Percentiles rank a stretch among this genome's conserved stretches.
These are phyloP conservation scores for Chloroclysta siterata DNA, from an alignment of 2,888 invertebrate species.

Conservation along the genomic window DNA sequence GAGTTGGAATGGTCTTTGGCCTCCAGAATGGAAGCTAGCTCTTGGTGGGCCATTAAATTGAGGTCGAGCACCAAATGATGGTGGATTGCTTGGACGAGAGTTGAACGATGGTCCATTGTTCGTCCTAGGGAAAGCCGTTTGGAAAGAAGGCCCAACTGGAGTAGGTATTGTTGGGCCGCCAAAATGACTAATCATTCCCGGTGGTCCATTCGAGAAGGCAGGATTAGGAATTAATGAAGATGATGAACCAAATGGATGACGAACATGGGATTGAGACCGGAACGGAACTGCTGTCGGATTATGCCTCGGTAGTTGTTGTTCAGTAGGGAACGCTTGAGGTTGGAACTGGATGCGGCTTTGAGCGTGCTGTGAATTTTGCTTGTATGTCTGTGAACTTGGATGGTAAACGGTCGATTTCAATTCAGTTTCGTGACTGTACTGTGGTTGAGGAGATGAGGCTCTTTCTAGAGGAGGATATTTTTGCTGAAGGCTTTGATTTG, in stretches of 20 bases:
- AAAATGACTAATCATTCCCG: slow-evolving; percentile 60
- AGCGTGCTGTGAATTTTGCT: slow-evolving; percentile 63
- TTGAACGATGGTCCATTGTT: slow-evolving; percentile 64
- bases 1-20: slow-evolving; percentile 82
- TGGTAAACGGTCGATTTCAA: slow-evolving; percentile 55
- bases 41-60: slow-evolving; percentile 76
- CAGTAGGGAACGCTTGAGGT: slow-evolving; percentile 69
- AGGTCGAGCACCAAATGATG: slow-evolving; percentile 63
- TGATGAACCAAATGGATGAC: slow-evolving; percentile 67
- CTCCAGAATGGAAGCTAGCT: slow-evolving; percentile 76
- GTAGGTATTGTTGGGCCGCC: slow-evolving; percentile 64
- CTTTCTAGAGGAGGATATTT: slow-evolving; percentile 61
- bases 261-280: slow-evolving; percentile 62
- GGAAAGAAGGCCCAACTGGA: slow-evolving; percentile 64
- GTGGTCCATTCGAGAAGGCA: slow-evolving; percentile 63
- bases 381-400: slow-evolving; percentile 58
- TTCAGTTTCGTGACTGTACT: slow-evolving; percentile 53
- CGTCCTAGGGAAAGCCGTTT: slow-evolving; percentile 65
- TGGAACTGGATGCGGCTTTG: slow-evolving; percentile 80
- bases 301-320: slow-evolving; percentile 77
- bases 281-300: slow-evolving; percentile 72
- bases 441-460: slow-evolving; percentile 62
- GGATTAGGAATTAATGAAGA: slow-evolving; percentile 60
- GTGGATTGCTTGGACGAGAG: slow-evolving; percentile 61
- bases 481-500: slow-evolving; percentile 64